Evolutionary conservation across 1,140 invertebrate species (phyloP), one percentile per base, ranked within the genome.

Genomic region (Pseudomyrmex dendroicus): DNA sequence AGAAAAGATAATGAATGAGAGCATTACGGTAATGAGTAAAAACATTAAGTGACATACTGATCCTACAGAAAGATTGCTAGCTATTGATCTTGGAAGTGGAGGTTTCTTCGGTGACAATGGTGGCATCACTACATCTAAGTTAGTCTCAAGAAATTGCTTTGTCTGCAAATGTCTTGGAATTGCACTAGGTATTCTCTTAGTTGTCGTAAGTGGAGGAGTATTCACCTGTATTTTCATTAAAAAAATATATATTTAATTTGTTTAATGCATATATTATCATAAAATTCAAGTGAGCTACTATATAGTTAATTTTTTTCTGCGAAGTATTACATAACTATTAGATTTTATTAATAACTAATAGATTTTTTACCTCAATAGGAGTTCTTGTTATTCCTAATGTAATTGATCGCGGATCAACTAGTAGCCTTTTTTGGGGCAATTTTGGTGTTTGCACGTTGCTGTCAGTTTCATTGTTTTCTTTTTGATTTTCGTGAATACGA

Each of bases 61-160:
- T 17, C 70, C 76, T 35, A 54, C n/a, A n/a, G 52, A n/a, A 13
- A 70, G 13, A 59, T 2, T 2, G 12, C 0, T 50, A 10, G 89
- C 88, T 22, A 87, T 80, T 13, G 83, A 86, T 85, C 84, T 84
- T 44, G 86, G 89, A 56, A 2, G 0, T 2, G 0, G 8, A 62
- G n/a, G 22, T 84, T 88, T 90, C 12, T 72, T 59, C 20, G 84
- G 76, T 59, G 85, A 78, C 10, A 86, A 44, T 5, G 64, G 54
- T 50, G 88, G 83, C 46, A 90, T 82, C 7, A 91, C 84, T 50
- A 57, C 50, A 80, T 94, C 93, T 22, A 94, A 83, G 85, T 94
- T 87, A 0, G 93, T 93, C 89, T 94, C 93, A 22, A 93, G 86
- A 77, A 91, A 93, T 73, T 88, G 84, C 72, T 91, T 92, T 1